phyloP scores from a whole-genome alignment of 1,140 invertebrate genomes.

The Stenopsyche tienmushanensis region DNA sequence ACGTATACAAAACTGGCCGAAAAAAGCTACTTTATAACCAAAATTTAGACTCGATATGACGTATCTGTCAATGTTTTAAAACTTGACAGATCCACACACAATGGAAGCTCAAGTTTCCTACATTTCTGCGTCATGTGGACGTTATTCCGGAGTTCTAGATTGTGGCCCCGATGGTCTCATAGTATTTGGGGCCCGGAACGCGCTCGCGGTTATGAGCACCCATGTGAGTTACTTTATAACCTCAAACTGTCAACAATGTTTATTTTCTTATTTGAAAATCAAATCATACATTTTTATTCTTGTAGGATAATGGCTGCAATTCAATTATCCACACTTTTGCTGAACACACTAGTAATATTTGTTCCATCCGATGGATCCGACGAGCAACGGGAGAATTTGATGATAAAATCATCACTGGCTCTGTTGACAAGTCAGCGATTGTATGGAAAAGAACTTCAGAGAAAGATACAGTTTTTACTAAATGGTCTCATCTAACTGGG shows the following conservation, averaged over 20 bases:
- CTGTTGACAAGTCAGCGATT: slow-evolving; percentile 70
- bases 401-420: slow-evolving; percentile 62
- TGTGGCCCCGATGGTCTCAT: not conserved
- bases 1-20: too few relatives aligned
- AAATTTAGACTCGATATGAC: too few relatives aligned
- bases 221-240: slow-evolving; percentile 7
- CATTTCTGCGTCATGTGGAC: not conserved
- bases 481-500: slow-evolving; percentile 43
- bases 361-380: slow-evolving; percentile 29
- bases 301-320: slow-evolving; percentile 25
- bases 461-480: not conserved
- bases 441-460: slow-evolving; percentile 62
- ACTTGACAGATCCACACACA: too few relatives aligned
- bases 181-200: not conserved
- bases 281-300: not conserved
- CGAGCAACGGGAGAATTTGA: not conserved
- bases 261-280: not conserved
- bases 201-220: not conserved
- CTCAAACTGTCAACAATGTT: not conserved
- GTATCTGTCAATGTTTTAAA: too few relatives aligned
- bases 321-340: slow-evolving; percentile 31
- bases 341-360: slow-evolving; percentile 26
- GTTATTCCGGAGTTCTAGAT: not conserved
- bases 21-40: too few relatives aligned
- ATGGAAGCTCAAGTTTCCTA: not conserved